Evolutionary conservation across 92 coral and sea anemone species (phyloP).

Genomic region (Zoanthus sansibaricus): DNA sequence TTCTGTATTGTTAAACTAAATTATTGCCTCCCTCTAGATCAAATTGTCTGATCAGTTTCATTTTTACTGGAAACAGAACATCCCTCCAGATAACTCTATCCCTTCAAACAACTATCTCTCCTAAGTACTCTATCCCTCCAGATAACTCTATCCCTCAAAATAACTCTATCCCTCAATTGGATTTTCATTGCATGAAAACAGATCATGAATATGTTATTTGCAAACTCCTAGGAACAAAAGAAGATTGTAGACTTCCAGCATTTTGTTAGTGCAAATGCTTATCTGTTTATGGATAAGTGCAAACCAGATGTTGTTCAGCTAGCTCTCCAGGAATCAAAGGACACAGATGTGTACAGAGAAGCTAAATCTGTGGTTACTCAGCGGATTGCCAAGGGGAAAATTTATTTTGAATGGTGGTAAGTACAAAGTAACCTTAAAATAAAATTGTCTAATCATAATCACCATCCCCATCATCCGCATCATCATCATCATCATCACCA

Average conservation of each 20-base stretch:
- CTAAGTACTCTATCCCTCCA: too few species aligned
- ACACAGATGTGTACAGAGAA: constrained; percentile 79
- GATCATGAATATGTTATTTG: too few species aligned
- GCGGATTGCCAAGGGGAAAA: constrained; percentile 61
- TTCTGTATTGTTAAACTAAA: too few species aligned
- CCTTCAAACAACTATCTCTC: too few species aligned
- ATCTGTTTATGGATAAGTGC: constrained; percentile 82
- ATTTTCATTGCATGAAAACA: too few species aligned
- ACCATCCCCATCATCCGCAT: too few species aligned
- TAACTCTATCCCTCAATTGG: too few species aligned
- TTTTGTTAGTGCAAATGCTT: constrained; percentile 89
- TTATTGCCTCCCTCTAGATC: too few species aligned
- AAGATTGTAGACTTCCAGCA: constrained; percentile 83
- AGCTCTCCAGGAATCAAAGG: constrained; percentile 81
- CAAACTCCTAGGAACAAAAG: constrained; percentile 60
- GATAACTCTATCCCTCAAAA: too few species aligned
- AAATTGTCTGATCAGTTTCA: too few species aligned
- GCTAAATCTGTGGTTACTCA: constrained; percentile 75
- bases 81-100: background rate
- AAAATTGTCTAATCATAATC: background rate
- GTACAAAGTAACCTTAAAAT: background rate
- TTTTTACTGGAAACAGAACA: too few species aligned
- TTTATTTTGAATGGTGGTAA: constrained; percentile 94
- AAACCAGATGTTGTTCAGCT: constrained; percentile 87
- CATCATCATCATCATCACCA: too few species aligned